Conservation (phyloP, 2,797 vertebrate species). For the Morelia viridis region DNA sequence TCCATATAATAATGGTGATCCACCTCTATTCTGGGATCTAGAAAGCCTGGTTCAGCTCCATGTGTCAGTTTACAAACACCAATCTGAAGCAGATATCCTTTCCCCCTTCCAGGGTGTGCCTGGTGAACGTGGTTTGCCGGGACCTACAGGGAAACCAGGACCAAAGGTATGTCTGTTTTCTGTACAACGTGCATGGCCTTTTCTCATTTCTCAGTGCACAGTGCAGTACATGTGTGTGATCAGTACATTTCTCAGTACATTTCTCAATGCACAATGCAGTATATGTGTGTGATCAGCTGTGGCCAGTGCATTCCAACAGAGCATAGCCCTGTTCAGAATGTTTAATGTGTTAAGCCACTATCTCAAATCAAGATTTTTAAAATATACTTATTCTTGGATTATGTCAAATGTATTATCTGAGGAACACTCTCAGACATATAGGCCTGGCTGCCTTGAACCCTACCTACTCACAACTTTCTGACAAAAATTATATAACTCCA, state of each 20-base stretch:
- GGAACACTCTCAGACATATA: not conserved
- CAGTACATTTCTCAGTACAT: not conserved
- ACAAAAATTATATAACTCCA: not conserved
- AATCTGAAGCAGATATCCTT: not conserved
- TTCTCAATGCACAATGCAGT: not conserved
- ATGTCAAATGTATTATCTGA: not conserved
- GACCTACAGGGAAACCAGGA: constrained; percentile 87
- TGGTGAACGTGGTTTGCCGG: constrained; percentile 85
- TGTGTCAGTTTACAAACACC: not conserved
- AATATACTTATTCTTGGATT: not conserved
- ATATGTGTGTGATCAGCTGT: not conserved
- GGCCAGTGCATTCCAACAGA: not conserved
- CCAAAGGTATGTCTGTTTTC: constrained; percentile 79
- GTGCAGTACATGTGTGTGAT: not conserved
- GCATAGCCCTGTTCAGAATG: not conserved
- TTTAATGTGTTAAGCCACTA: not conserved
- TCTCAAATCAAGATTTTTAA: not conserved
- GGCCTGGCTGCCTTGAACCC: not conserved
- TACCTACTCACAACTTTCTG: not conserved
- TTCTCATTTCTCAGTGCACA: not conserved
- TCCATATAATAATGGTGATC: not conserved
- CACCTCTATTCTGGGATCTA: not conserved
- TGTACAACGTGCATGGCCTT: not conserved
- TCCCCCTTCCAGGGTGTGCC: constrained; percentile 75
- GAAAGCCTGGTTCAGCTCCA: not conserved